Percentiles rank a stretch among this genome's conserved stretches.
Conservation (phyloP, 2,797 vertebrate genomes). For the Coreius guichenoti region DNA sequence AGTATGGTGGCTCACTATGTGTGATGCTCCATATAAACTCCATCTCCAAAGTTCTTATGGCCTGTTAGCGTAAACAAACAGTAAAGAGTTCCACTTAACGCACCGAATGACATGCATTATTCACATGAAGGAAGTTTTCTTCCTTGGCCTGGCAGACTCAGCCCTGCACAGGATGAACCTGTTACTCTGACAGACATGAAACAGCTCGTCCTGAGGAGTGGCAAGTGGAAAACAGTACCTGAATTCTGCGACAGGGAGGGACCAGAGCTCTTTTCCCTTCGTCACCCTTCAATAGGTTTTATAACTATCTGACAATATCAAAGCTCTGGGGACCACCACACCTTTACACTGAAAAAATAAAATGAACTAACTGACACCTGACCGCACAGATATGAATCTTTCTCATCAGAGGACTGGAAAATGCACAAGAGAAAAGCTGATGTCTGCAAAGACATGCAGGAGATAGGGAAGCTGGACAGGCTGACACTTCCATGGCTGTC, state of each 20-base stretch:
- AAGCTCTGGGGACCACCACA: not conserved
- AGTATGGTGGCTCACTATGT: not conserved
- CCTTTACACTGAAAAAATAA: not conserved
- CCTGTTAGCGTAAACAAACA: constrained; percentile 23
- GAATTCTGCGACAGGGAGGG: constrained; percentile 1
- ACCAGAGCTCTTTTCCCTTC: not conserved
- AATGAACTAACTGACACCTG: not conserved
- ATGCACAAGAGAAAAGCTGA: not conserved
- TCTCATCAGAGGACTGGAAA: not conserved
- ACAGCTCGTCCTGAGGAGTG: constrained; percentile 32
- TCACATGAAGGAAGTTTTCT: constrained; percentile 14
- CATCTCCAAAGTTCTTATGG: not conserved
- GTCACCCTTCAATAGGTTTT: constrained; percentile 9
- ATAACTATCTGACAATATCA: not conserved
- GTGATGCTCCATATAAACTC: too few species aligned
- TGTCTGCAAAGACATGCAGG: not conserved
- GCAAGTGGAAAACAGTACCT: constrained; percentile 6
- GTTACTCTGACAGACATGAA: constrained; percentile 48
- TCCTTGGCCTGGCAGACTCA: not conserved
- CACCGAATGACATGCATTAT: not conserved
- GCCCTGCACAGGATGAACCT: constrained; percentile 50
- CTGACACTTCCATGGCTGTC: constrained; percentile 53
- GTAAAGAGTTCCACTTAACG: not conserved
- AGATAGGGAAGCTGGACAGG: not conserved
- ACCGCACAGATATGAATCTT: not conserved